Base-by-base conservation (phyloP, 2,113 vertebrate genomes). In the Ophiodon elongatus region DNA sequence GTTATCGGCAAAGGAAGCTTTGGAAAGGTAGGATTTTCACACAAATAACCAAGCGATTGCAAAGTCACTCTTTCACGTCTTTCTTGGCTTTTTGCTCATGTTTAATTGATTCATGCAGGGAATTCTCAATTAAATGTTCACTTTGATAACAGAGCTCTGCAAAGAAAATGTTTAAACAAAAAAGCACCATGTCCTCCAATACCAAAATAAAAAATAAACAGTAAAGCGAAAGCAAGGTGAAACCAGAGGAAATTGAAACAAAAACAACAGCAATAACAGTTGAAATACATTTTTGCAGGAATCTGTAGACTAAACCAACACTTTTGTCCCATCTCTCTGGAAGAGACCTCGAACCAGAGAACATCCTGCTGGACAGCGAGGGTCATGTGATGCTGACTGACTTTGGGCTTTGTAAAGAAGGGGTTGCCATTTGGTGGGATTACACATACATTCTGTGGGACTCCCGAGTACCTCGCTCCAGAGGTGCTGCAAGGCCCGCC, bases 401-500 rank as follows among this genome's bases (percentile, higher is more conserved):
- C 85, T 96, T 96, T 50, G 96, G 95, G 19, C 90, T 96, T 39
- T 96, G 96, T 89, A 96, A 96, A 89, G 96, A 96, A 73, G 95
- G 93, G 0, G 85, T 96, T 60, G 91, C 89, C 14, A 71, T 91
- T n/a, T 0, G 92, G 92, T 17, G 91, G 85, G 19, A 85, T 93
- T 1, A 96, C 93, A 83, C 83, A 89, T 67, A 96, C 96, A 1
- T 95, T 96, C 82, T 96, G 96, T 81, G 96, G 96, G 41, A 96
- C 96, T 2, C 95, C 95, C 0, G 94, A 96, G 79, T 96, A 96
- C 80, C 86, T 96, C 4, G 93, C 96, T 21, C 96, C 96, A 27
- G 96, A 96, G 89, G 95, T 96, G 43, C 92, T 96, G 10, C 88
- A 79, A 60, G 94, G 96, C 63, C 83, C 91, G 1, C 79, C 94